Conservation (phyloP, 1,140 invertebrate species). For the Dicyema japonicum region DNA sequence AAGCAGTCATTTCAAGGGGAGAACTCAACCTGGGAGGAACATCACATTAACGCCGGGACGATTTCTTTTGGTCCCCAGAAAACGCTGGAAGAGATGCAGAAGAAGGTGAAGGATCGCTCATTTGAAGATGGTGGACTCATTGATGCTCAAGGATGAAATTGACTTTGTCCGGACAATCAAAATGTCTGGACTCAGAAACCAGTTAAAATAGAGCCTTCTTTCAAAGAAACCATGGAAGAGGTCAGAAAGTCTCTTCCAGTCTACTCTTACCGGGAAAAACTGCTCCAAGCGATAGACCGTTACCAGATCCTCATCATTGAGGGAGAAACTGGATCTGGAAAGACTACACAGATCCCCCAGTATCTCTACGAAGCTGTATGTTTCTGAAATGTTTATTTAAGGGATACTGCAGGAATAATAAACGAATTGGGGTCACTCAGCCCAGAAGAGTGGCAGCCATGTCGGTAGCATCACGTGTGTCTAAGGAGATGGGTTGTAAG, state of each 20-base stretch:
- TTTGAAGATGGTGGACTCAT: conserved; percentile 1
- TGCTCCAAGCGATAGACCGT: conserved; percentile 48
- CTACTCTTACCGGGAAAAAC: conserved; percentile 53
- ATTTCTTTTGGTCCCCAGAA: conserved; percentile 61
- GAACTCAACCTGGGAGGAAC: conserved; percentile 85
- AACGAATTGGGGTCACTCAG: conserved; percentile 43
- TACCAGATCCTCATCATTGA: conserved; percentile 79
- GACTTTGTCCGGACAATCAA: conserved; percentile 74
- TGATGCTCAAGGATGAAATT: conserved; percentile 42
- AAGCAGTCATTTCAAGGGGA: too few species aligned
- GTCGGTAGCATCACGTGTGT: conserved; percentile 36
- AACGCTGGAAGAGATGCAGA: conserved; percentile 32
- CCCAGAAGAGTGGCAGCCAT: conserved; percentile 42
- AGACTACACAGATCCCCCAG: conserved; percentile 93
- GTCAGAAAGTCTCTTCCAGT: conserved; percentile 67
- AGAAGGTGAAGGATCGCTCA: conserved; percentile 12
- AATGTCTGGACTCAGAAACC: conserved; percentile 35
- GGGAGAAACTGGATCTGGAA: conserved; percentile 71
- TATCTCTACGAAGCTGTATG: conserved; percentile 52
- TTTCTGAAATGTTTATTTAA: conserved; percentile 4
- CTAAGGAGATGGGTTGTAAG: conserved; percentile 35
- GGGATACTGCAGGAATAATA: conserved; percentile 30
- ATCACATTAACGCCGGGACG: conserved; percentile 62
- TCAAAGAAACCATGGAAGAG: conserved; percentile 41
- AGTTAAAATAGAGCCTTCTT: conserved; percentile 13